Base-by-base conservation (phyloP, 2,888 invertebrate genomes). In the Cinara cedri region DNA sequence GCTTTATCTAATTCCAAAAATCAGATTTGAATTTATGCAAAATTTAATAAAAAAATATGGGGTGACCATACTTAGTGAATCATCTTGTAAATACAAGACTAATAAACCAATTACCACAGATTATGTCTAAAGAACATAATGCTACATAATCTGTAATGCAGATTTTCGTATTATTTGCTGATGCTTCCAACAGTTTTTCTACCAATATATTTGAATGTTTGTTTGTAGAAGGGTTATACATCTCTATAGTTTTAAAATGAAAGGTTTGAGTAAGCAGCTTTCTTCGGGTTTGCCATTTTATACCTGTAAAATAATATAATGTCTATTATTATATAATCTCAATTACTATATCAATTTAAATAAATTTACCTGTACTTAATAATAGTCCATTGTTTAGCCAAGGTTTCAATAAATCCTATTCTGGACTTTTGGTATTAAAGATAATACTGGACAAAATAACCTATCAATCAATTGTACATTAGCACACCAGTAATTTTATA, bases 351-450 rank as follows among this genome's bases (percentile, higher is more conserved):
- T 54, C n/a, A n/a, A n/a, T 54, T 54, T 54, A 54, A 54, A 13
- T 54, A n/a, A 14, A 16, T 16, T n/a, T 72, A 82, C 82, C 82
- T 81, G 82, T 54, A 70, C 82, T 82, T 1, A 81, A 80, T 11
- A 82, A 66, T 24, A 82, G 80, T 16, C 82, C 82, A 54, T 82
- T 81, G 54, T 81, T 78, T 26, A 82, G 65, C 82, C 82, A 82
- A 10, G 81, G 74, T 44, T 13, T 44, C 11, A 82, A 21, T 24
- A 71, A 13, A 11, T 75, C 49, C 46, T 82, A 82, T 19, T 81
- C 81, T 6, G 16, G 1, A 14, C 81, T 81, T 81, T 82, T 82
- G 16, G 57, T 81, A 14, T 80, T 82, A 49, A 81, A 75, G 60
- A 81, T 80, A 16, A 71, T 55, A 60, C 71, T 81, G 54, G 78